Base-by-base conservation (phyloP, 2,113 vertebrate species). In the Oryzias melastigma region DNA sequence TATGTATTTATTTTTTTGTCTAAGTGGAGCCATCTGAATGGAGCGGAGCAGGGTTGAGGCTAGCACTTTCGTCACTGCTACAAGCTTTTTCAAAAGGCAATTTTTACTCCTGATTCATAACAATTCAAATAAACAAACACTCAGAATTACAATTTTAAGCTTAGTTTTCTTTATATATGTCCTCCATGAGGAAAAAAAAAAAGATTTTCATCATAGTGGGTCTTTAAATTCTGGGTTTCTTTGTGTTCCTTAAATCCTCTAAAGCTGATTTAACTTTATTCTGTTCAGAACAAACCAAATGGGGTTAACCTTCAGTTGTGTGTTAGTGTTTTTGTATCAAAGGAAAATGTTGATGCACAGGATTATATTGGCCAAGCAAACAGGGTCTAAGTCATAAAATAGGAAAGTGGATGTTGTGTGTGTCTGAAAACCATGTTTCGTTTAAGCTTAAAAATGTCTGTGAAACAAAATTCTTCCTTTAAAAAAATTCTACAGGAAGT, bases 171-270 rank as follows among this genome's bases (percentile, higher is more conserved):
- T 35, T 12, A 13, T 35, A 12, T 1, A 35, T 12, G 10, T 35
- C 35, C 35, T 35, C 3, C 35, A 12, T 35, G 35, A 35, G 35
- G 10, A 35, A 35, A 35, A 35, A 27, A 25, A 27, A 6, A 27
- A 27, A 4, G 25, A 27, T 35, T 35, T 35, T 35, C 35, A 3
- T 35, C 10, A 8, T 1, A 35, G 35, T 12, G 35, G 35, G 35
- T 35, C 35, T 35, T 12, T 35, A 35, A 57, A 73, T 35, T 57
- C 61, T 73, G 73, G 62, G 57, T 71, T 72, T 55, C 27, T 65
- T 71, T 78, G 71, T 79, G 63, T 74, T 76, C 65, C 48, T 74
- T 70, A 70, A 79, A 77, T 63, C 73, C 64, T 65, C 52, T 70
- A 67, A 75, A 81, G 67, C 73, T 62, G 73, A 55, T 75, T 49